Conservation (phyloP, 2,888 invertebrate genomes). For the Sphaerophoria rueppellii region DNA sequence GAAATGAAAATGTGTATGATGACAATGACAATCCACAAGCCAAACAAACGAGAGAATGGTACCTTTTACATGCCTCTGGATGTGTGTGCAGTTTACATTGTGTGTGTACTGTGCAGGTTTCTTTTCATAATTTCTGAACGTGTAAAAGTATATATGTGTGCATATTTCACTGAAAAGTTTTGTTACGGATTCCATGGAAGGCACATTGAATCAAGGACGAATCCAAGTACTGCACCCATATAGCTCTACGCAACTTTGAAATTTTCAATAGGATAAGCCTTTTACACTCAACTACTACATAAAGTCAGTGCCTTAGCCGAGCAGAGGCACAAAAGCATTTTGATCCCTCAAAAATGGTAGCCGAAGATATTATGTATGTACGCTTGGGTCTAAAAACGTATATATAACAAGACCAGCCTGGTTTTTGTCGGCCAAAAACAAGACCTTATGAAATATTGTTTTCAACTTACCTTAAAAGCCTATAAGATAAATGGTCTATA, state of each 20-base stretch:
- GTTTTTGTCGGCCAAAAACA: constrained; percentile 53
- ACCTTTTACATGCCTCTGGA: too few species aligned
- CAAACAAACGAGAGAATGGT: background rate
- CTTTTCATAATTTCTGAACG: too few species aligned
- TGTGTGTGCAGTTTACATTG: too few species aligned
- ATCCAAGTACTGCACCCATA: constrained; percentile 12
- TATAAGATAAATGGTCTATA: constrained; percentile 37
- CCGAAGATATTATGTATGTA: too few species aligned
- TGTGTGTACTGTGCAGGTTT: too few species aligned
- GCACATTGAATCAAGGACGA: constrained; percentile 41
- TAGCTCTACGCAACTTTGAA: constrained; percentile 13
- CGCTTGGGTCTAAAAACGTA: constrained; percentile 52
- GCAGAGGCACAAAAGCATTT: constrained; percentile 53
- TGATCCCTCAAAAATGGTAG: constrained; percentile 44
- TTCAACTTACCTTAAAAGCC: constrained; percentile 61
- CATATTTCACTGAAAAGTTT: background rate
- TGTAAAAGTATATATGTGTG: too few species aligned
- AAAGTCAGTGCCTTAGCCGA: constrained; percentile 50
- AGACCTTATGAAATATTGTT: constrained; percentile 65
- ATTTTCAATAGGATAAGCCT: constrained; percentile 58
- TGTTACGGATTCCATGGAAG: constrained; percentile 20
- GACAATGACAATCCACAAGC: background rate
- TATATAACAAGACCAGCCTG: background rate
- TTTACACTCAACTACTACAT: constrained; percentile 47
- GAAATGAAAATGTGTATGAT: background rate